Percentiles rank a stretch among this genome's conserved stretches.
Evolutionary conservation across 2,797 vertebrate genomes (phyloP).

Genomic region (Tenualosa thibaudeaui): DNA sequence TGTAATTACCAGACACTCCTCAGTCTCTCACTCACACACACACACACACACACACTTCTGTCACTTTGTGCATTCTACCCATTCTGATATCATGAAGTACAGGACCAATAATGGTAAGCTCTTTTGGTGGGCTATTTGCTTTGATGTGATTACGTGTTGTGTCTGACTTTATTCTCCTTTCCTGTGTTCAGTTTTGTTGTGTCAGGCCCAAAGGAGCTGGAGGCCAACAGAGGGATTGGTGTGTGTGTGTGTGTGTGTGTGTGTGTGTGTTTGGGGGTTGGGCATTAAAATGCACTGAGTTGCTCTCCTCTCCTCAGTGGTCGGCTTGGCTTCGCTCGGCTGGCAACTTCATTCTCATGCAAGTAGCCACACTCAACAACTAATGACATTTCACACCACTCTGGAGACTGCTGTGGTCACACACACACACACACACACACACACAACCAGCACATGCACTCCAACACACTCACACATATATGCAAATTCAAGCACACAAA

Average conservation of each 20-base stretch:
- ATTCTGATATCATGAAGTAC: too few species aligned
- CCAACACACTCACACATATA: not conserved
- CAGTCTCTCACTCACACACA: slow-evolving; percentile 17
- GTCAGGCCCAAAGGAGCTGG: too few species aligned
- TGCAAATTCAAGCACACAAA: not conserved
- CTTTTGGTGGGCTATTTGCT: too few species aligned
- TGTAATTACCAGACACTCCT: not conserved
- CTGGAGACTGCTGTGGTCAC: slow-evolving; percentile 32
- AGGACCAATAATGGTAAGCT: too few species aligned
- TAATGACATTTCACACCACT: slow-evolving; percentile 40
- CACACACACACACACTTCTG: too few species aligned
- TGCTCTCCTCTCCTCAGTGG: not conserved
- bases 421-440: not conserved
- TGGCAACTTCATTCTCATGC: slow-evolving; percentile 46
- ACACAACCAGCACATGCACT: not conserved
- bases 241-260: too few species aligned
- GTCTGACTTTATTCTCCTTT: not conserved
- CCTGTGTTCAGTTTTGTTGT: not conserved
- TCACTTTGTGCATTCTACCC: too few species aligned
- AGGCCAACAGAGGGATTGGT: slow-evolving; percentile 8
- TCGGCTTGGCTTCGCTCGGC: not conserved
- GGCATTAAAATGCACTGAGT: not conserved
- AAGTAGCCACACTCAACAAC: slow-evolving; percentile 39
- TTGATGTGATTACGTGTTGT: slow-evolving; percentile 25
- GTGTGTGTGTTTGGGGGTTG: too few species aligned